phyloP scores from a whole-genome alignment of 2,797 vertebrate species.

The Scyliorhinus canicula region DNA sequence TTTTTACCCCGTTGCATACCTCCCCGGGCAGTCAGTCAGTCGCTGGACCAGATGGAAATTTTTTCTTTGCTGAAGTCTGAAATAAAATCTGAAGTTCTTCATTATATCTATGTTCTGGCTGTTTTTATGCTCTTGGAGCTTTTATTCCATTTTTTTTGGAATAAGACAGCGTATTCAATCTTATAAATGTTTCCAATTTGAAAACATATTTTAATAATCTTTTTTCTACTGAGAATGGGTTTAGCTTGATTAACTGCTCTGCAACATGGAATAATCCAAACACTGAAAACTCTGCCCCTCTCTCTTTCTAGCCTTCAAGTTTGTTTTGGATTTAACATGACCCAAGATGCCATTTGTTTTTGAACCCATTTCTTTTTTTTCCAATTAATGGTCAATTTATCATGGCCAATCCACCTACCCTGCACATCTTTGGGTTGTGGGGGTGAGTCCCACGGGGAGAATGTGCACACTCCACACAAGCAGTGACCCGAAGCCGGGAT shows the following conservation, averaged over 20 bases:
- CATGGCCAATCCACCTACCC: no score
- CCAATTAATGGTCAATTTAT: no score
- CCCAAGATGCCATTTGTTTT: not conserved
- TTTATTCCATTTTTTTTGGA: not conserved
- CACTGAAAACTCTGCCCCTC: not conserved
- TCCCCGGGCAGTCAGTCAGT: not conserved
- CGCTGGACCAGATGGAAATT: not conserved
- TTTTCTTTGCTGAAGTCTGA: not conserved
- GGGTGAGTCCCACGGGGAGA: no score
- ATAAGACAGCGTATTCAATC: not conserved
- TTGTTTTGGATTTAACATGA: not conserved
- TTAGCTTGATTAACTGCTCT: not conserved
- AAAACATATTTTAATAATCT: not conserved
- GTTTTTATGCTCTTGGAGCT: no score
- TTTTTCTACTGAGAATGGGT: not conserved
- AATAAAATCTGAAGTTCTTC: not conserved
- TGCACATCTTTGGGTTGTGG: no score
- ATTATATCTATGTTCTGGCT: no score
- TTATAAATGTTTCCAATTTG: not conserved
- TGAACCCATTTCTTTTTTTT: no score
- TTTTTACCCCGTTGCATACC: not conserved
- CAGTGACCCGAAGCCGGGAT: no score
- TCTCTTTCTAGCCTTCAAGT: not conserved
- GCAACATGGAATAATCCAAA: not conserved
- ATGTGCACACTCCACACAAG: no score